phyloP scores from a whole-genome alignment of 2,113 vertebrate species.

The Upupa epops region DNA sequence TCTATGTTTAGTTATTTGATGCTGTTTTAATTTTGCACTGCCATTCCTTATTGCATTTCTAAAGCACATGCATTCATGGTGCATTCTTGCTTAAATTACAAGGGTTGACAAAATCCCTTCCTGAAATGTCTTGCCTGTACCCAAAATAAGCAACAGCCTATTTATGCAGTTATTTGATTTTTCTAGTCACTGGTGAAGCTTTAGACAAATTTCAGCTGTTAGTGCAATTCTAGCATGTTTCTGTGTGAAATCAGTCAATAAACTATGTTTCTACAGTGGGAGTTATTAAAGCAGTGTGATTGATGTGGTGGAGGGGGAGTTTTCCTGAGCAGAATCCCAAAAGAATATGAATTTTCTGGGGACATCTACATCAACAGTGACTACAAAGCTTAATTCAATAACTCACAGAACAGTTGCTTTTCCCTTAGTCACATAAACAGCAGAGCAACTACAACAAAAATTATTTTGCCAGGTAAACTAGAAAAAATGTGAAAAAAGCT shows the following conservation, averaged over 20 bases:
- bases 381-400: not conserved
- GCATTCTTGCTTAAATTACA: not conserved
- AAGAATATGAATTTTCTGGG: not conserved
- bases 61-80: not conserved
- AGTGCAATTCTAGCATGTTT: not conserved
- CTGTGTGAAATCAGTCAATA: not conserved
- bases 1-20: no score
- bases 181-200: not conserved
- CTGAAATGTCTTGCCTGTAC: not conserved
- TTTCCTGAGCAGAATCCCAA: not conserved
- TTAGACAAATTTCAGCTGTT: constrained; percentile 10
- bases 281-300: not conserved
- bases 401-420: not conserved
- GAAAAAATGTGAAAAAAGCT: not conserved
- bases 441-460: not conserved
- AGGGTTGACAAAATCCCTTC: not conserved
- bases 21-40: not conserved
- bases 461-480: not conserved
- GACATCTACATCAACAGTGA: not conserved
- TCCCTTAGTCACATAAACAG: not conserved
- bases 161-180: not conserved
- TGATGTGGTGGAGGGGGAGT: not conserved
- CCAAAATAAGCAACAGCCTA: not conserved
- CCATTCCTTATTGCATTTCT: not conserved
- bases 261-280: not conserved